Evolutionary conservation across 1,140 invertebrate genomes (phyloP).

Genomic region (Harlomillsia oculata): DNA sequence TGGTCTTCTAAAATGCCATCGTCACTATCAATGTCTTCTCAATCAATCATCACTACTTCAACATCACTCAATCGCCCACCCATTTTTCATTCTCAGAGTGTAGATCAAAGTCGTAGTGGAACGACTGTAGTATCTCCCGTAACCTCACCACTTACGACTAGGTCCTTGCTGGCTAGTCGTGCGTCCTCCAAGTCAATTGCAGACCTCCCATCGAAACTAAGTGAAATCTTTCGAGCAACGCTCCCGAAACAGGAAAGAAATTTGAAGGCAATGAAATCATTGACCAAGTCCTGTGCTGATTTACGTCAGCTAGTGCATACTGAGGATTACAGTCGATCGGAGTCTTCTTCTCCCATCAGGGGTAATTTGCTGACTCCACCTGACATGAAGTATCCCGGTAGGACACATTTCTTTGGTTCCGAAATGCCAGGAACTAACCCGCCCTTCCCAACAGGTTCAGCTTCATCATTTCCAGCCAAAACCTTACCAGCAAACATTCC

Average conservation of each 20-base stretch:
- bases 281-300: conserved; percentile 31
- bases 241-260: not conserved
- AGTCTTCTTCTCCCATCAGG: not conserved
- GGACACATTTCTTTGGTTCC: too few species aligned
- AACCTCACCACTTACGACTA: not conserved
- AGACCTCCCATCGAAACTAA: conserved; percentile 25
- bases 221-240: conserved; percentile 20
- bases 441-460: too few species aligned
- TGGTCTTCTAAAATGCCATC: too few species aligned
- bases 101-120: not conserved
- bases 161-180: not conserved
- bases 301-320: conserved; percentile 16
- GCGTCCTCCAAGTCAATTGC: conserved; percentile 19
- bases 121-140: not conserved
- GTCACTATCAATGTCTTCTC: too few species aligned
- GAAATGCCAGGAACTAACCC: too few species aligned
- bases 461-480: too few species aligned
- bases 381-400: too few species aligned
- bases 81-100: conserved; percentile 1
- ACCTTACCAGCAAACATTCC: too few species aligned
- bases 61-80: not conserved
- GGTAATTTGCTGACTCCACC: too few species aligned
- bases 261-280: conserved; percentile 20
- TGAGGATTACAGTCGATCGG: not conserved
- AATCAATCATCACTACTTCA: not conserved